These are phyloP conservation scores for Spinus pinus DNA, from an alignment of 2,797 vertebrate genomes.

Conservation along the genomic window DNA sequence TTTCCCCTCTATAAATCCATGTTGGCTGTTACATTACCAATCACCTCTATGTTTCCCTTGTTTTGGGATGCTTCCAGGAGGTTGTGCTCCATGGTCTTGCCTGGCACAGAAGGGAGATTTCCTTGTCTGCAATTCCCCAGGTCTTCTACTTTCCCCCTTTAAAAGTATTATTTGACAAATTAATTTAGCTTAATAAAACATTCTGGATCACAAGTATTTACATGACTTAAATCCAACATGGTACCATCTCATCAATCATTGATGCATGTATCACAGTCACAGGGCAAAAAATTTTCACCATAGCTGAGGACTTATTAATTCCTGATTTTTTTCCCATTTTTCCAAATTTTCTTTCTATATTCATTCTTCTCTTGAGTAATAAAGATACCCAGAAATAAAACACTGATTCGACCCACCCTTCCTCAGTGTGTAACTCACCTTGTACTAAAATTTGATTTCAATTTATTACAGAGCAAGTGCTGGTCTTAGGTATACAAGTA, in stretches of 20 bases:
- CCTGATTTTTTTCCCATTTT: background rate
- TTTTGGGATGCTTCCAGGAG: background rate
- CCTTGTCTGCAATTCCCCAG: background rate
- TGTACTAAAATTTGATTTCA: background rate
- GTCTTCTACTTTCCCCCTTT: background rate
- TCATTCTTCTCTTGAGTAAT: background rate
- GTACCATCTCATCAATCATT: background rate
- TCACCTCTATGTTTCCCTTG: no score
- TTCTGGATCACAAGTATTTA: background rate
- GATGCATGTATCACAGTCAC: background rate
- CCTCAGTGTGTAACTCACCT: background rate
- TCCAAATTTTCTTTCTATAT: background rate
- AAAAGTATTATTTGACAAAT: background rate
- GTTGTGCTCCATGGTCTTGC: background rate
- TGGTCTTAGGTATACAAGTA: background rate
- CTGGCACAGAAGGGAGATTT: background rate
- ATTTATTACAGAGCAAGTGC: background rate
- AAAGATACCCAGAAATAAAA: background rate
- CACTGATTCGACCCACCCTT: background rate
- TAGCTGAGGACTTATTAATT: background rate
- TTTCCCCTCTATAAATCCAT: background rate
- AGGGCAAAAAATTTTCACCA: background rate
- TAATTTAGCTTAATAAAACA: background rate
- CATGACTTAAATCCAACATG: background rate
- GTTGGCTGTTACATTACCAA: background rate